phyloP scores from a whole-genome alignment of 2,797 vertebrate species.

The Poecilia wingei region DNA sequence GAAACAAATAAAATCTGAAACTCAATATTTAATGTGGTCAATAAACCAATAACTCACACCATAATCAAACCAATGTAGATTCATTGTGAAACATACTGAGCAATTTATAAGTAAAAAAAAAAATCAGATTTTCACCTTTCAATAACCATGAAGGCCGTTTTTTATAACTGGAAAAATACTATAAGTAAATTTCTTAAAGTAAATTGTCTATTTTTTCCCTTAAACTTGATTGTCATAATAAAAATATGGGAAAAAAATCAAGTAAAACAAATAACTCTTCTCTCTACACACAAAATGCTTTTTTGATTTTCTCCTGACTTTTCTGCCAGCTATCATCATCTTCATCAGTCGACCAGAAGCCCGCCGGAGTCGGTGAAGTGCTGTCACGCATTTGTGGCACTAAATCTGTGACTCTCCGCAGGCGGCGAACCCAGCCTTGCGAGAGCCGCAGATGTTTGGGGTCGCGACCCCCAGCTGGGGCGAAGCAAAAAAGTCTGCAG shows the following conservation, averaged over 20 bases:
- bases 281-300: not conserved
- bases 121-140: not conserved
- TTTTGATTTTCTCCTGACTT: not conserved
- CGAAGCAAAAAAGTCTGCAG: conserved; percentile 65
- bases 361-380: conserved; percentile 50
- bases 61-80: not conserved
- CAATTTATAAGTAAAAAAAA: not conserved
- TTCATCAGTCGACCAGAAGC: conserved; percentile 49
- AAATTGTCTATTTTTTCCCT: not conserved
- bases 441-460: conserved; percentile 70
- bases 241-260: not conserved
- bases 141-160: not conserved
- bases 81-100: not conserved
- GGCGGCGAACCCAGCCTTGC: conserved; percentile 63
- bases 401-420: conserved; percentile 68
- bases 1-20: not conserved
- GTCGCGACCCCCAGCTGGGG: conserved; percentile 67
- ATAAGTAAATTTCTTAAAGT: not conserved
- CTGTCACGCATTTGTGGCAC: conserved; percentile 66
- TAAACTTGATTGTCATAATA: not conserved
- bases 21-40: not conserved
- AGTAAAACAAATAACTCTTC: not conserved
- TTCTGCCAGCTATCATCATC: conserved; percentile 21
- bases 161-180: not conserved
- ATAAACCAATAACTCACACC: not conserved